These are phyloP conservation scores for Pitta sordida DNA, from an alignment of 2,113 vertebrate species.

Conservation along the genomic window DNA sequence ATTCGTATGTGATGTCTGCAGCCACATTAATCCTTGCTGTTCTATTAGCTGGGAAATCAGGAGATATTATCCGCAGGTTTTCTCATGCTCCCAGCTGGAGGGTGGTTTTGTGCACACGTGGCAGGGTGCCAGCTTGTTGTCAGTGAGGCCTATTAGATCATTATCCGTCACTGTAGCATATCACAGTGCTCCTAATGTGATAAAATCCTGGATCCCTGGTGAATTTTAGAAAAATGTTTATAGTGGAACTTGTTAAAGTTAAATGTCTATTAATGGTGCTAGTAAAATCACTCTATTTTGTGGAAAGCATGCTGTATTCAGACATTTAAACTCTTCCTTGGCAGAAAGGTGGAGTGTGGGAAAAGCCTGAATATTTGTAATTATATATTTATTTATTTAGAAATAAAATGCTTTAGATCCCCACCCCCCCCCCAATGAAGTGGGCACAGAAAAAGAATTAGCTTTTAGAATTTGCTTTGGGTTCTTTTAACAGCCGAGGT, in stretches of 20 bases:
- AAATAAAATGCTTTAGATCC: background rate
- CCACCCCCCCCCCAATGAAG: no score
- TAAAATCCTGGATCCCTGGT: background rate
- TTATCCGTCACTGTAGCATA: background rate
- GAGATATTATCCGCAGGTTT: background rate
- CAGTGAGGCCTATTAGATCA: background rate
- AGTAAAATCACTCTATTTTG: background rate
- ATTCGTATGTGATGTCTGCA: background rate
- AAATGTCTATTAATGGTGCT: background rate
- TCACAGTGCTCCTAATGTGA: background rate
- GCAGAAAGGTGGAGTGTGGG: background rate
- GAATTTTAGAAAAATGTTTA: constrained; percentile 25
- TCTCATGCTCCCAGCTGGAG: background rate
- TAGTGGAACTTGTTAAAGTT: background rate
- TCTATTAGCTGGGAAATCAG: background rate
- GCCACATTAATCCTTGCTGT: rapidly evolving
- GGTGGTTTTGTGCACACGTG: background rate
- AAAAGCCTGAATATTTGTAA: background rate
- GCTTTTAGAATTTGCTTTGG: background rate
- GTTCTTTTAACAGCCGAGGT: background rate
- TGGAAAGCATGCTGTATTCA: background rate
- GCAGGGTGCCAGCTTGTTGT: constrained; percentile 1
- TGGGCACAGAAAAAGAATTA: background rate
- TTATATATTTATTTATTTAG: background rate
- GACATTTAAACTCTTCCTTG: background rate